These are phyloP conservation scores for Geococcyx californianus DNA, from an alignment of 2,113 vertebrate genomes.

Conservation along the genomic window DNA sequence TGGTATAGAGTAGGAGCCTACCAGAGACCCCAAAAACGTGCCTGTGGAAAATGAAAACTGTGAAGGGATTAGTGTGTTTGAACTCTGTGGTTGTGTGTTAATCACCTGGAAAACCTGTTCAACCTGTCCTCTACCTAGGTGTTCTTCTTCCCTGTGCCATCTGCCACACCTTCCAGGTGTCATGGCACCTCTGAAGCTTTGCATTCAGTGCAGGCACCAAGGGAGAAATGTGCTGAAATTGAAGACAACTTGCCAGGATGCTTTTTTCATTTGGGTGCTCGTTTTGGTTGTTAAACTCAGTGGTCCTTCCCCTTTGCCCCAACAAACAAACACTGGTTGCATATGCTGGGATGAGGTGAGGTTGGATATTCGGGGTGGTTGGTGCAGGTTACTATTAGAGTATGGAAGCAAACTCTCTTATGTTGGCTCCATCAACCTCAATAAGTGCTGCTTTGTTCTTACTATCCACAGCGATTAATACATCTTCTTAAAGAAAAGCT, in stretches of 20 bases:
- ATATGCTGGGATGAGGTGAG: neutral
- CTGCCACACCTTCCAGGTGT: neutral
- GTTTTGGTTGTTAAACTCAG: neutral
- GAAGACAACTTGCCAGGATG: neutral
- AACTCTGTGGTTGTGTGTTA: neutral
- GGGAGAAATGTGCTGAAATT: neutral
- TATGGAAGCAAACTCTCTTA: neutral
- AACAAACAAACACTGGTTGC: neutral
- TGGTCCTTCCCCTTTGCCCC: neutral
- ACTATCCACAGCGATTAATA: neutral
- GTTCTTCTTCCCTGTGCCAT: neutral
- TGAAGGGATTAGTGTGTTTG: neutral
- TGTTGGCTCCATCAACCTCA: neutral
- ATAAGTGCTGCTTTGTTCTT: neutral
- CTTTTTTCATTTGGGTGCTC: neutral
- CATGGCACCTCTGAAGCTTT: neutral
- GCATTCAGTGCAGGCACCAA: neutral
- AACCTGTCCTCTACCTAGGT: neutral
- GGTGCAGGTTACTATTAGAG: neutral
- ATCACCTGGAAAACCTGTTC: neutral
- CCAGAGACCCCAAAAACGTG: neutral
- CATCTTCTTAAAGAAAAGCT: slow-evolving; percentile 26
- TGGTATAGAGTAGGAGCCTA: neutral
- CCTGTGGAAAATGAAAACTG: neutral
- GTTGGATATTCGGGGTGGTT: neutral